These are phyloP conservation scores for Drosophila diplacantha DNA, from an alignment of 2,888 invertebrate species.

Conservation along the genomic window DNA sequence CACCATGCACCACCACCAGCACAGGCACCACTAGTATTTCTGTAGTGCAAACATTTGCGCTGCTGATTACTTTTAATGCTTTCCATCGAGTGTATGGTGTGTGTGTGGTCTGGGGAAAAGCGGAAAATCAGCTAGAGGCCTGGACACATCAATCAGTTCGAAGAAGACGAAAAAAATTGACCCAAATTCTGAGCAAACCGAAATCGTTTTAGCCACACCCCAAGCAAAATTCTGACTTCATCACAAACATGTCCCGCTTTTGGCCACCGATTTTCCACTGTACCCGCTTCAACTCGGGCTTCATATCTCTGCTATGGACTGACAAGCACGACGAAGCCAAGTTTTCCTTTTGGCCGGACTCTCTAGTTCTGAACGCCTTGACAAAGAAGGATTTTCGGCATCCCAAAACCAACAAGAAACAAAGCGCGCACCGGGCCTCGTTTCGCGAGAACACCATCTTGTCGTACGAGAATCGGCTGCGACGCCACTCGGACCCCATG, in stretches of 20 bases:
- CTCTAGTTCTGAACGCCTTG: not conserved
- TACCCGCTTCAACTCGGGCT: not conserved
- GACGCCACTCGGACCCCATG: slow-evolving; percentile 32
- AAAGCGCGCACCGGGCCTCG: slow-evolving; percentile 20
- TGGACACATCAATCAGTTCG: slow-evolving; percentile 45
- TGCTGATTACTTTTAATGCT: slow-evolving; percentile 65
- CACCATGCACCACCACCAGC: slow-evolving; percentile 21
- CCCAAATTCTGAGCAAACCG: slow-evolving; percentile 32
- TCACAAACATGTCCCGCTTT: slow-evolving; percentile 20
- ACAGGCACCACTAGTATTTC: slow-evolving; percentile 21
- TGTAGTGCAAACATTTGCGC: slow-evolving; percentile 59
- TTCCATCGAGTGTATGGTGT: slow-evolving; percentile 50
- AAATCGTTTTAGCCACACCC: slow-evolving; percentile 34
- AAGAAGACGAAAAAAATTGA: slow-evolving; percentile 14
- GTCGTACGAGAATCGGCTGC: slow-evolving; percentile 53
- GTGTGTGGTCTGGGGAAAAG: slow-evolving; percentile 4
- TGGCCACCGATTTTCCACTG: slow-evolving; percentile 18
- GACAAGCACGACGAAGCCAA: not conserved
- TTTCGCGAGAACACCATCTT: slow-evolving; percentile 45
- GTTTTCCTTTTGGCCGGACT: not conserved
- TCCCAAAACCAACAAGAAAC: not conserved
- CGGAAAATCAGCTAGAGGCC: slow-evolving; percentile 28
- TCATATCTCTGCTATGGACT: not conserved
- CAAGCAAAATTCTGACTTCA: slow-evolving; percentile 15
- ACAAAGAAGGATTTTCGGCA: not conserved